Evolutionary conservation across 2,797 vertebrate species (phyloP).

Genomic region (Sorex maritimensis): DNA sequence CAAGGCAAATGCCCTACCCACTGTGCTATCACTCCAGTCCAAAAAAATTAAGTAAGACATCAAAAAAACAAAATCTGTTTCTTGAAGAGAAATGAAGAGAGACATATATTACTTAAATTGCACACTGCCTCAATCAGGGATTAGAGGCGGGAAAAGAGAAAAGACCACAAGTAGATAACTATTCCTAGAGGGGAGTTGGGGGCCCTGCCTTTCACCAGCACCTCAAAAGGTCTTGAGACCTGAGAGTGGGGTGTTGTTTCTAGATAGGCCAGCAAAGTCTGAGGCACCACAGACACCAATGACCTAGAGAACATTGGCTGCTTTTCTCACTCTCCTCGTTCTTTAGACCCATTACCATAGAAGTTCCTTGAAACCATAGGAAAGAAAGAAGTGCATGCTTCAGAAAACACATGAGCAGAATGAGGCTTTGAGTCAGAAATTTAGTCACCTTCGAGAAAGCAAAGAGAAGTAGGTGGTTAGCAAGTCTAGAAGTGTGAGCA

Average conservation of each 20-base stretch:
- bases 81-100: constrained; percentile 63
- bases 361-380: background rate
- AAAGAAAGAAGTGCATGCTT: background rate
- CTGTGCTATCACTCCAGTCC: too few relatives aligned
- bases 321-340: background rate
- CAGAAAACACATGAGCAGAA: background rate
- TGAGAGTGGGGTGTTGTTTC: background rate
- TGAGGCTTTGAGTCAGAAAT: background rate
- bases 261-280: background rate
- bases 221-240: background rate
- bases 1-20: too few relatives aligned
- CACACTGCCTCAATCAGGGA: background rate
- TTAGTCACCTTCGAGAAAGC: background rate
- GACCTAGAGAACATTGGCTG: background rate
- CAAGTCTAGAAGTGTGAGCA: background rate
- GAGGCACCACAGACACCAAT: background rate
- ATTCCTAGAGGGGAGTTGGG: background rate
- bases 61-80: background rate
- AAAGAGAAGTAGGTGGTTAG: background rate
- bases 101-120: background rate
- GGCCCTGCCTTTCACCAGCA: background rate
- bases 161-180: background rate
- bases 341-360: background rate
- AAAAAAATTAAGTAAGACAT: too few relatives aligned
- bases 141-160: background rate